Conservation (phyloP, 2,888 invertebrate genomes). For the Tenthredo amoena region DNA sequence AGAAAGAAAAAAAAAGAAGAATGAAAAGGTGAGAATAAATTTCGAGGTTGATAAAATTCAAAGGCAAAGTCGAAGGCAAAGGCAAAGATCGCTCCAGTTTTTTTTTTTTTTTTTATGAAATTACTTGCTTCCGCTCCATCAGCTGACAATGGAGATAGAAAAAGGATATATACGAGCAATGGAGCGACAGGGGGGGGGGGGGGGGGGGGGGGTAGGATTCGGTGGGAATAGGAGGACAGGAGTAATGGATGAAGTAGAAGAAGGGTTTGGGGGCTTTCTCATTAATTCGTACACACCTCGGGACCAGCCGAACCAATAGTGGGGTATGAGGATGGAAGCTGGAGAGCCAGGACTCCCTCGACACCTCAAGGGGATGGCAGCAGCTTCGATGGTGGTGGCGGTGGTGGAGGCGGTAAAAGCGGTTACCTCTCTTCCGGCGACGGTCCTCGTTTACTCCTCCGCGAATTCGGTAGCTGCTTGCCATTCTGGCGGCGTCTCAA, state of each 20-base stretch:
- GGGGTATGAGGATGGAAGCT: slow-evolving; percentile 4
- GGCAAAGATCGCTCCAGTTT: background rate
- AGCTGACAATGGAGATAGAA: slow-evolving; percentile 17
- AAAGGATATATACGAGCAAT: slow-evolving; percentile 10
- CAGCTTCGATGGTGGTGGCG: background rate
- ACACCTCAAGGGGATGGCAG: slow-evolving; percentile 30
- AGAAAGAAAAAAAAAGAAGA: background rate
- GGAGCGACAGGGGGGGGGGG: background rate
- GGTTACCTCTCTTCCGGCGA: slow-evolving; percentile 45
- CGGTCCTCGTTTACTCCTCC: slow-evolving; percentile 34
- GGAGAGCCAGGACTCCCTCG: slow-evolving; percentile 30
- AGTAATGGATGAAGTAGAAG: slow-evolving; percentile 43
- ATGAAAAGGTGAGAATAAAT: background rate
- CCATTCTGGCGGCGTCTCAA: slow-evolving; percentile 53
- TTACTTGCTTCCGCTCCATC: slow-evolving; percentile 33
- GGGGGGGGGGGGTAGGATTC: slow-evolving; percentile 7
- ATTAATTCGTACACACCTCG: slow-evolving; percentile 50
- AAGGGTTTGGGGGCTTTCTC: slow-evolving; percentile 40
- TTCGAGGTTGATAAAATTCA: slow-evolving; percentile 30
- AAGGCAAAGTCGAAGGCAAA: background rate
- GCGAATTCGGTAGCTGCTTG: slow-evolving; percentile 47
- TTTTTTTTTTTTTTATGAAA: background rate
- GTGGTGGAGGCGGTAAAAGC: slow-evolving; percentile 1
- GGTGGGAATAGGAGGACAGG: slow-evolving; percentile 25
- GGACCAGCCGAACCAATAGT: slow-evolving; percentile 31